Evolutionary conservation across 30 jellyfish, hydroid and myxozoan genomes (phyloP).

Genomic region (Rhopilema esculentum): DNA sequence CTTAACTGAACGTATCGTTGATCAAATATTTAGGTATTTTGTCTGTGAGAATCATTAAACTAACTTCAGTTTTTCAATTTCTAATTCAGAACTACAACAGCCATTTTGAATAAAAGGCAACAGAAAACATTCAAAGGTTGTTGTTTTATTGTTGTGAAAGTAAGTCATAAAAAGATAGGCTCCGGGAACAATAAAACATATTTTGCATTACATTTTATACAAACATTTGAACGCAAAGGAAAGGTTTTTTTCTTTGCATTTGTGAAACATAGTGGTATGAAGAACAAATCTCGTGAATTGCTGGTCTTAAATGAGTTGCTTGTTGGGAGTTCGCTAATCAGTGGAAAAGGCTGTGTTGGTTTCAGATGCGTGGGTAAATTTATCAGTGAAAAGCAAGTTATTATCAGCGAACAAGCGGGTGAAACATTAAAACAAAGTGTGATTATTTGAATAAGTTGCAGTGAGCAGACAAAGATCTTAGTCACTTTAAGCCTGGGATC

Average conservation of each 20-base stretch:
- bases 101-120: not conserved
- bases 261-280: not conserved
- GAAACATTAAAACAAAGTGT: not conserved
- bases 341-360: not conserved
- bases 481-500: constrained; percentile 31
- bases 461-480: constrained; percentile 3
- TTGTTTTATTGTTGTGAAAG: not conserved
- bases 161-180: not conserved
- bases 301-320: not conserved
- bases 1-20: not conserved
- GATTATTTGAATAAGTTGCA: not conserved
- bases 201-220: not conserved
- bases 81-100: not conserved
- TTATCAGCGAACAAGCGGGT: not conserved
- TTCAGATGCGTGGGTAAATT: not conserved
- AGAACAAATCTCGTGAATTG: not conserved
- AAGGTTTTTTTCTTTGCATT: not conserved
- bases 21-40: not conserved
- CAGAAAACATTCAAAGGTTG: not conserved
- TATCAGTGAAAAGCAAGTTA: too few relatives aligned
- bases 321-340: not conserved
- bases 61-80: not conserved
- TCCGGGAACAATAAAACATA: not conserved
- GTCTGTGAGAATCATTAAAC: not conserved
- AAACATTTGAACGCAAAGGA: not conserved